A percentile compares a stretch with the other conserved stretches of the same genome.
Evolutionary conservation across 2,888 invertebrate genomes (phyloP).

Genomic region (Andrena flavipes): DNA sequence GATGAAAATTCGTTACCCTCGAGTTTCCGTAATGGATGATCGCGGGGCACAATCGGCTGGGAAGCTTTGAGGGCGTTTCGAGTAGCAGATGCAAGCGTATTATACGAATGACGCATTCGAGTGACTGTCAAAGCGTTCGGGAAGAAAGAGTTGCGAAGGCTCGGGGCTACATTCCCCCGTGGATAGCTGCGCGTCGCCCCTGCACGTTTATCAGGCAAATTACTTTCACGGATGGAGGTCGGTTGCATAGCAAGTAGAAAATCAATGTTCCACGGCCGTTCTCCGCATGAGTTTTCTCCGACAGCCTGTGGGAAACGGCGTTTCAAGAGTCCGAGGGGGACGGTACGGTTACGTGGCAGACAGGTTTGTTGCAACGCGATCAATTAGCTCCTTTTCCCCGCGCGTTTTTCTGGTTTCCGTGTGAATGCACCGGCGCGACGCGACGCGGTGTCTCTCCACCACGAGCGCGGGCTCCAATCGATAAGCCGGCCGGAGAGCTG

Average conservation of each 20-base stretch:
- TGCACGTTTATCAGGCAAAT: too few species aligned
- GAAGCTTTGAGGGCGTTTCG: too few species aligned
- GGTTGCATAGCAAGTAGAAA: not conserved
- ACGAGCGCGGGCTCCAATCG: slow-evolving; percentile 51
- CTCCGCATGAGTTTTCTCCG: not conserved
- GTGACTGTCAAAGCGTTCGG: too few species aligned
- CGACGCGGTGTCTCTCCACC: slow-evolving; percentile 6
- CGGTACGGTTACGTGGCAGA: slow-evolving; percentile 34
- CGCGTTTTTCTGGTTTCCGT: slow-evolving; percentile 33
- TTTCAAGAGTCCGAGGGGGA: slow-evolving; percentile 10
- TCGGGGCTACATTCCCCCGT: too few species aligned
- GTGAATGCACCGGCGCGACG: slow-evolving; percentile 7
- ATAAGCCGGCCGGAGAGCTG: slow-evolving; percentile 50
- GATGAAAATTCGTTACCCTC: too few species aligned
- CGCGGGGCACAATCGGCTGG: too few species aligned
- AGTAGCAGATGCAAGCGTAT: too few species aligned
- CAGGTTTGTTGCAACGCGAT: slow-evolving; percentile 49
- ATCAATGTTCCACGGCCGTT: slow-evolving; percentile 15
- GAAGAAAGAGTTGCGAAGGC: too few species aligned
- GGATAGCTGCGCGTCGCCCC: too few species aligned
- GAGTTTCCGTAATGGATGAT: too few species aligned
- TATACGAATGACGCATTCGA: too few species aligned
- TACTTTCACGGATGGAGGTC: not conserved
- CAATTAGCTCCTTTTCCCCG: slow-evolving; percentile 53
- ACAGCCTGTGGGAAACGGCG: slow-evolving; percentile 32